These are phyloP conservation scores for Sapajus apella DNA, from an alignment of 2,113 vertebrate species.

Conservation along the genomic window DNA sequence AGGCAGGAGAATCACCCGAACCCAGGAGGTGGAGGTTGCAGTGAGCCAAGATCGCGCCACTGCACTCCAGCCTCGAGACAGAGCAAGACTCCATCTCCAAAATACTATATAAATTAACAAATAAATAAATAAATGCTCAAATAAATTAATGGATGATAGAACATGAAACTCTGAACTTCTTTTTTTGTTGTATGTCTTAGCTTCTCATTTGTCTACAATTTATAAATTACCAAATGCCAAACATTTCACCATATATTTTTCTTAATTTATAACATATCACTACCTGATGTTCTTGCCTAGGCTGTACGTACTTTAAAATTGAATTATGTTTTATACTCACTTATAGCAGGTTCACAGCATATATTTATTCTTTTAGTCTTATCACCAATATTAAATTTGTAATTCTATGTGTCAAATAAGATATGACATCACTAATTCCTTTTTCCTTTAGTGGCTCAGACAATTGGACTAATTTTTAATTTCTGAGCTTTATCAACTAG, in stretches of 20 bases:
- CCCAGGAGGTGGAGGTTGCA: too few species aligned
- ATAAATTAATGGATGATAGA: neutral
- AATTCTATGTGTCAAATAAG: slow-evolving; percentile 4
- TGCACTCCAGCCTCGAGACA: too few species aligned
- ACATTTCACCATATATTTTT: neutral
- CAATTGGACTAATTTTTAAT: neutral
- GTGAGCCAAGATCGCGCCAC: too few species aligned
- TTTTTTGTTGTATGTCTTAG: neutral
- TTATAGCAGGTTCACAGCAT: neutral
- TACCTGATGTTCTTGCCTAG: neutral
- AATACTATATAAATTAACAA: neutral
- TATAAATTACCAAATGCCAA: neutral
- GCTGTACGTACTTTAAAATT: neutral
- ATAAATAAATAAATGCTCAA: neutral
- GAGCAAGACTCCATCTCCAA: too few species aligned
- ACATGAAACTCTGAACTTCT: neutral
- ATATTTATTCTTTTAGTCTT: neutral
- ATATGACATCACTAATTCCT: neutral
- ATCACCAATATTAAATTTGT: neutral
- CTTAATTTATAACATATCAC: neutral
- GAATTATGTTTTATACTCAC: neutral
- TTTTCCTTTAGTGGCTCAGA: neutral
- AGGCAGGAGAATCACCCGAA: too few species aligned
- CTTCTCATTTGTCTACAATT: neutral
- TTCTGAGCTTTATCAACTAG: neutral